Evolutionary conservation across 92 coral and sea anemone genomes (phyloP).

Genomic region (Muricea muricata): DNA sequence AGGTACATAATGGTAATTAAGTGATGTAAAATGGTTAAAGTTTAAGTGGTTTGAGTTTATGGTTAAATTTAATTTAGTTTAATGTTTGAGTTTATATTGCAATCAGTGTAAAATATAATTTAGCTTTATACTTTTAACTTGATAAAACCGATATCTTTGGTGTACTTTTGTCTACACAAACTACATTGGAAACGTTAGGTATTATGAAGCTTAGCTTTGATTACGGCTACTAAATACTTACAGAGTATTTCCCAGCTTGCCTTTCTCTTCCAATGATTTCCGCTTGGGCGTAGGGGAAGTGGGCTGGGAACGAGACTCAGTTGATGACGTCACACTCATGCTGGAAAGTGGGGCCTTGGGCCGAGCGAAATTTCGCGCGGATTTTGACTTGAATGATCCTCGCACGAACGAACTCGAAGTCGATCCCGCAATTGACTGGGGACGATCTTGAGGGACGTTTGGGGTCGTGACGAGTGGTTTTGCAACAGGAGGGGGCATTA

Average conservation of each 20-base stretch:
- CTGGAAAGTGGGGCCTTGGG: conserved; percentile 70
- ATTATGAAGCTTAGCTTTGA: too few species aligned
- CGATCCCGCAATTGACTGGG: conserved; percentile 57
- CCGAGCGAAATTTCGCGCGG: conserved; percentile 86
- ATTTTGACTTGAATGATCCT: conserved; percentile 90
- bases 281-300: conserved; percentile 86
- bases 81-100: too few species aligned
- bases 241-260: conserved; percentile 33
- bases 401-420: conserved; percentile 76
- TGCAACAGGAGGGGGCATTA: conserved; percentile 44
- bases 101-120: too few species aligned
- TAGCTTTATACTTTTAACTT: too few species aligned
- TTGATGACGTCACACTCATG: conserved; percentile 39
- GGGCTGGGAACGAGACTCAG: conserved; percentile 86
- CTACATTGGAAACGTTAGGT: too few species aligned
- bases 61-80: too few species aligned
- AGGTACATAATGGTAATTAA: too few species aligned
- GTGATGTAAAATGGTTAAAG: too few species aligned
- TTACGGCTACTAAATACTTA: conserved; percentile 39
- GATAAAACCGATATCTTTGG: too few species aligned
- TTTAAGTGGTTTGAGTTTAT: too few species aligned
- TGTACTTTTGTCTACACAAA: too few species aligned
- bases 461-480: conserved; percentile 19
- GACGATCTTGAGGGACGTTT: conserved; percentile 55
- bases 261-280: conserved; percentile 71